phyloP scores from a whole-genome alignment of 2,888 invertebrate genomes.

The Eugnorisma glareosa region DNA sequence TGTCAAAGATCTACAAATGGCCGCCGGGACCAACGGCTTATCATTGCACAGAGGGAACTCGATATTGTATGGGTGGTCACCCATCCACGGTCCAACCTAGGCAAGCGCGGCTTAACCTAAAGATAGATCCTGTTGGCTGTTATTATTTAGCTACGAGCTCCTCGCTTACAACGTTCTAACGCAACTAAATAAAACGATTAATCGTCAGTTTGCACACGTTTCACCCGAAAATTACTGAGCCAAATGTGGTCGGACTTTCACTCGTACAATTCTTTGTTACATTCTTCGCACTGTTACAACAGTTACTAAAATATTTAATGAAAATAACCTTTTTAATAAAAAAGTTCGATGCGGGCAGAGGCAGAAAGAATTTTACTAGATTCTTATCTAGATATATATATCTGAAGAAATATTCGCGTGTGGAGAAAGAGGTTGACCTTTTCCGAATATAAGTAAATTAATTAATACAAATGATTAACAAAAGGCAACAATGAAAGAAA shows the following conservation, averaged over 20 bases:
- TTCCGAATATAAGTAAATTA: background rate
- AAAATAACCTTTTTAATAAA: conserved; percentile 22
- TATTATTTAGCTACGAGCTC: no score
- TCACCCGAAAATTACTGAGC: conserved; percentile 36
- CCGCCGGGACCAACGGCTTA: no score
- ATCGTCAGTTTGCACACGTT: conserved; percentile 40
- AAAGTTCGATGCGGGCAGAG: background rate
- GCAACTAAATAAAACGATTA: background rate
- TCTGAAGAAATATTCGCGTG: conserved; percentile 13
- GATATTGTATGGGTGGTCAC: no score
- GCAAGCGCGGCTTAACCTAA: no score
- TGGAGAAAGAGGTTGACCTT: conserved; percentile 3
- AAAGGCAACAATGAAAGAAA: background rate
- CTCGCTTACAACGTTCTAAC: background rate
- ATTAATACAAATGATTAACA: background rate
- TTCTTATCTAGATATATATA: conserved; percentile 13
- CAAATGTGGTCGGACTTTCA: conserved; percentile 47
- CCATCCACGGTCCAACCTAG: no score
- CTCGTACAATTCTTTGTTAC: conserved; percentile 13
- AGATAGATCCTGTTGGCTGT: no score
- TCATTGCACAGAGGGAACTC: no score
- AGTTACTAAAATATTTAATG: conserved; percentile 5
- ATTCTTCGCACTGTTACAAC: conserved; percentile 39
- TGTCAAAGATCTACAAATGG: no score
- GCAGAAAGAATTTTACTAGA: conserved; percentile 15